Percentiles rank a stretch among this genome's conserved stretches.
Evolutionary conservation across 2,113 vertebrate species (phyloP).

Genomic region (Brienomyrus longianalis): DNA sequence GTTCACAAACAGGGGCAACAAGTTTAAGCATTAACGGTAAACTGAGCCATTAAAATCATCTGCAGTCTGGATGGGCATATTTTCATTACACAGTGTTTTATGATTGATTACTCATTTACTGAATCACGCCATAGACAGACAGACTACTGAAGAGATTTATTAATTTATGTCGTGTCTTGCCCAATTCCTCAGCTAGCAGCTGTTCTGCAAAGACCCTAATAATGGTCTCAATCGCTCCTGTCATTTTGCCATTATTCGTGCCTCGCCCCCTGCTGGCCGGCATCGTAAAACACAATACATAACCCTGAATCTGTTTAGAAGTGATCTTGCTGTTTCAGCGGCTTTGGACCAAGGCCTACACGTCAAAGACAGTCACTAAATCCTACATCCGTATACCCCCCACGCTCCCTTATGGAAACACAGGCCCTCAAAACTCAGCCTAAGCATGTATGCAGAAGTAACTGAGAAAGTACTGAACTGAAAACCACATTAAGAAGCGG

Average conservation of each 20-base stretch:
- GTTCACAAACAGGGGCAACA: neutral
- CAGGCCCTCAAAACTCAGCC: neutral
- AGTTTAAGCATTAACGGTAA: neutral
- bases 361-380: neutral
- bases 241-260: neutral
- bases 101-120: neutral
- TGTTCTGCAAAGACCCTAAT: neutral
- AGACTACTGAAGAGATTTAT: neutral
- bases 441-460: neutral
- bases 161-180: neutral
- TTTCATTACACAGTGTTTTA: neutral
- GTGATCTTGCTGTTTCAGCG: neutral
- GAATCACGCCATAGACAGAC: neutral
- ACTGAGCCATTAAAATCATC: neutral
- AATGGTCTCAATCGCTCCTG: neutral
- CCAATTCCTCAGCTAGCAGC: neutral
- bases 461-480: neutral
- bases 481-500: neutral
- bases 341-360: neutral
- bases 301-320: neutral
- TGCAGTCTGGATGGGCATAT: neutral
- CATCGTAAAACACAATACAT: neutral
- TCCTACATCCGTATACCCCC: neutral
- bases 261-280: neutral
- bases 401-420: neutral